These are phyloP conservation scores for Vanacampus margaritifer DNA, from an alignment of 2,113 vertebrate species.

Conservation along the genomic window DNA sequence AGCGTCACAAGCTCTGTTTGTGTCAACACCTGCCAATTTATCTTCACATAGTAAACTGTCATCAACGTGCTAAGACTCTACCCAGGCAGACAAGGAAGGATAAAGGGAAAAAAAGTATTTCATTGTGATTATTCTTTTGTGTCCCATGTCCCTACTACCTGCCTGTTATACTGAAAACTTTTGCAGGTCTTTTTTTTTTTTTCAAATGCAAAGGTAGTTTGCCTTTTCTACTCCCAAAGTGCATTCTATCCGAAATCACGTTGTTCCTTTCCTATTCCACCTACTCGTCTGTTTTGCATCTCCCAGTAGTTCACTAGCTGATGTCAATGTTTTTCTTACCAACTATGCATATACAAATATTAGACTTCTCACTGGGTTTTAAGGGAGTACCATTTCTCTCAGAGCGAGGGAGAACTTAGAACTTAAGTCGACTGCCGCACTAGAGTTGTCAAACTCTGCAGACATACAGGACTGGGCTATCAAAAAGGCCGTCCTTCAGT, in stretches of 20 bases:
- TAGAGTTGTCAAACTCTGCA: neutral
- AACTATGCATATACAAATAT: conserved; percentile 1
- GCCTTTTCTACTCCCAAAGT: conserved; percentile 66
- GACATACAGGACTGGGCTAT: neutral
- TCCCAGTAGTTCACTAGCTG: neutral
- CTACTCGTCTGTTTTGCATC: neutral
- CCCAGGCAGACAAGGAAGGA: conserved; percentile 57
- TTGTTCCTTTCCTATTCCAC: conserved; percentile 4
- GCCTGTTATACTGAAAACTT: conserved; percentile 69
- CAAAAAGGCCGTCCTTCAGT: conserved; percentile 15
- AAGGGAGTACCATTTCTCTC: neutral
- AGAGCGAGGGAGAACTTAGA: neutral
- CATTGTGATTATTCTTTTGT: conserved; percentile 74
- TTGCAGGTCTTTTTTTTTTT: conserved; percentile 42
- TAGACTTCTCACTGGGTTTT: conserved; percentile 1
- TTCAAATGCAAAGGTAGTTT: conserved; percentile 62
- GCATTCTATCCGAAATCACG: conserved; percentile 49
- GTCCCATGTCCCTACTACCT: conserved; percentile 55
- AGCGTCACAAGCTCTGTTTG: conserved; percentile 68
- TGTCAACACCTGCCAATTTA: conserved; percentile 75
- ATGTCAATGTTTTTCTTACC: neutral
- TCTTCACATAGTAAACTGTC: conserved; percentile 69
- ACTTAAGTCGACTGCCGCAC: neutral
- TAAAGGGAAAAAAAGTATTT: conserved; percentile 39
- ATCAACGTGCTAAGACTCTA: conserved; percentile 60